Evolutionary conservation across 2,797 vertebrate genomes (phyloP).

Genomic region (Brachyalestes nurse): DNA sequence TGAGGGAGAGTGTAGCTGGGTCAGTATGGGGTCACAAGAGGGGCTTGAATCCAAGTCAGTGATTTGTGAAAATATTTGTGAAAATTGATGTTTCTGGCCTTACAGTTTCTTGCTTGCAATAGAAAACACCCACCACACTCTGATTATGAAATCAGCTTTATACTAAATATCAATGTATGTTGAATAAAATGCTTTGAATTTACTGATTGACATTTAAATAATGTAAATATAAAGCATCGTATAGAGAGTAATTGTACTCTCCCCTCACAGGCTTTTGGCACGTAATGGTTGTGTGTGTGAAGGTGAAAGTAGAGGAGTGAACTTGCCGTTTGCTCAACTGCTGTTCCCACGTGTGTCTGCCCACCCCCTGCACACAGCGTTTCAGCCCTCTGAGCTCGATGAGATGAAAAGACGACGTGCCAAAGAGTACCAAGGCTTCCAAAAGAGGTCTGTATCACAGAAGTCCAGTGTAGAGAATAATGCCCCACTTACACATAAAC

Average conservation of each 20-base stretch:
- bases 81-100: background rate
- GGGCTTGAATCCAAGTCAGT: background rate
- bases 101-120: background rate
- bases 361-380: slow-evolving; percentile 70
- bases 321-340: slow-evolving; percentile 77
- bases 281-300: slow-evolving; percentile 82
- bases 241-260: background rate
- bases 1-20: slow-evolving; percentile 78
- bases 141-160: background rate
- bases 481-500: no score
- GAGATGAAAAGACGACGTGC: slow-evolving; percentile 74
- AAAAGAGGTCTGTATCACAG: slow-evolving; percentile 70
- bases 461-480: background rate
- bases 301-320: slow-evolving; percentile 68
- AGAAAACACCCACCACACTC: background rate
- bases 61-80: background rate
- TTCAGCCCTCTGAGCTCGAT: slow-evolving; percentile 74
- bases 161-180: no score
- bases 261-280: slow-evolving; percentile 74
- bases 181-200: no score
- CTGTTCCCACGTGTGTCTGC: slow-evolving; percentile 75
- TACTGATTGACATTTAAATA: no score
- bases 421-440: slow-evolving; percentile 81
- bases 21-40: slow-evolving; percentile 51
- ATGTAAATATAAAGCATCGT: no score